A percentile compares a stretch with the other conserved stretches of the same genome.
Evolutionary conservation across 2,888 invertebrate species (phyloP).

Genomic region (Tridacna gigas): DNA sequence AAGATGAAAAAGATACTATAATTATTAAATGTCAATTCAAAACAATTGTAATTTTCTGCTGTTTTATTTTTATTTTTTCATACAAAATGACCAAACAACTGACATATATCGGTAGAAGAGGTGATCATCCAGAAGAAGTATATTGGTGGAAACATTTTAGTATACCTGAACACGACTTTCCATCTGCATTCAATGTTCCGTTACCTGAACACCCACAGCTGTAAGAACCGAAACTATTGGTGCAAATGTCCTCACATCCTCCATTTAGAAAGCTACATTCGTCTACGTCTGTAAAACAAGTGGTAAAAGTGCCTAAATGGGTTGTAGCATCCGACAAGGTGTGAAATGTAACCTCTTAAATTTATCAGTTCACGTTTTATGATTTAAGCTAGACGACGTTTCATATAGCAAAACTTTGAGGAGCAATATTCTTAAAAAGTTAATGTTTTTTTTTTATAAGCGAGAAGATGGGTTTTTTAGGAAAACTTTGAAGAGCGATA

Average conservation of each 20-base stretch:
- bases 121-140: neutral
- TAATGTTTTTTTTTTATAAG: too few relatives aligned
- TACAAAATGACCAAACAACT: neutral
- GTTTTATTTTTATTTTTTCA: neutral
- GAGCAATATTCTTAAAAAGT: too few relatives aligned
- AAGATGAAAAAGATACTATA: neutral
- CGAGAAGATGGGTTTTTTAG: too few relatives aligned
- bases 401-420: too few relatives aligned
- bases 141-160: neutral
- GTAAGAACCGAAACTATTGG: conserved; percentile 45
- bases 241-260: conserved; percentile 55
- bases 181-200: conserved; percentile 27
- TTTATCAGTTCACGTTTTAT: neutral
- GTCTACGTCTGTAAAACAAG: conserved; percentile 42
- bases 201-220: conserved; percentile 45
- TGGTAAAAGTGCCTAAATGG: neutral
- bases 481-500: too few relatives aligned
- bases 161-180: conserved; percentile 33
- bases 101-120: neutral
- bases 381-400: too few relatives aligned
- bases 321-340: neutral
- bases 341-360: neutral
- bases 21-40: neutral
- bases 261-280: conserved; percentile 49
- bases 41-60: neutral